Evolutionary conservation across 64 coral and sea anemone species (phyloP), one percentile per base, ranked within the genome.

Genomic region (Montipora foliosa): DNA sequence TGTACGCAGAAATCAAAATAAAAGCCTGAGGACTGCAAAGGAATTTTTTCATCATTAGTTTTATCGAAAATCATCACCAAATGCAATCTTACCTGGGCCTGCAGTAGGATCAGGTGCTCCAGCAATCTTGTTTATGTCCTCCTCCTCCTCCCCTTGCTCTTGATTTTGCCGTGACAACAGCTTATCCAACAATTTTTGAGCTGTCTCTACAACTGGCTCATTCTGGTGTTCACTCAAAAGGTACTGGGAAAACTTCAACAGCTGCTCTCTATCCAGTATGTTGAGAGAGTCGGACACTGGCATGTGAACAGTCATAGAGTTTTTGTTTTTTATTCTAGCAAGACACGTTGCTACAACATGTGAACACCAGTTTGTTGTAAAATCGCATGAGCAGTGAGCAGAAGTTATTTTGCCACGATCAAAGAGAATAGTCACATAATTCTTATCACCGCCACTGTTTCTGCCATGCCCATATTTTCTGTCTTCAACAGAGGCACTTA

Each of bases 91-190:
- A 97, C 96, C 96, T 55, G 96, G 93, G 50, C 96, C 96, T 60
- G 96, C 93, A 53, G 96, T 95, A 9, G 96, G 93, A 89, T 98
- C 96, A 13, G 96, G 96, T n/a, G 90, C 96, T 16, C 96, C 96
- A 20, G 92, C 17, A 86, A 98, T 77, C 8, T 64, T 49, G 79
- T 98, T 98, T 50, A 98, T 98, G 47, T 98, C 80, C 7, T 95
- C 93, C 0, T 87, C 46, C 1, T 67, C 53, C 1, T 29, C 29
- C 29, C 29, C 29, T 29, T 6, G 57, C 17, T 87, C n/a, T 47
- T 76, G 50, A 12, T 79, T 77, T 58, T 79, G 59, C 20, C 55
- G 77, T 45, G 91, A 60, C 45, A 95, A 72, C 37, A 98, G 79
- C 86, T 73, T 94, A 58, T 95, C 93, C n/a, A 98, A n/a, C 78